These are phyloP conservation scores for Gadopsis bispinosus DNA, from an alignment of 2,797 vertebrate species.

Conservation along the genomic window DNA sequence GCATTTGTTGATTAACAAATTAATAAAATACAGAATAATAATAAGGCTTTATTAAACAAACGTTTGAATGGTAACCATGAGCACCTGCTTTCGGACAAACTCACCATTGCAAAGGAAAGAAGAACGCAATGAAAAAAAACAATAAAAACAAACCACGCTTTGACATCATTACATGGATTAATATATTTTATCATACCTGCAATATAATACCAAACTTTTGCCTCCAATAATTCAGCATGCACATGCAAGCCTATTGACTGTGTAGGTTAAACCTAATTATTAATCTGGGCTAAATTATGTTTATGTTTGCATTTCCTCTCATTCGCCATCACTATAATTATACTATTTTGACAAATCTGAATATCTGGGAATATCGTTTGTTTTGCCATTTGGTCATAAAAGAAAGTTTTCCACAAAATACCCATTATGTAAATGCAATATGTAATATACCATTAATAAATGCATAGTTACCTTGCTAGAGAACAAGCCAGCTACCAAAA, in stretches of 20 bases:
- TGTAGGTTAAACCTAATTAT: not conserved
- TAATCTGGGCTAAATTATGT: not conserved
- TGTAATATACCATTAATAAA: not conserved
- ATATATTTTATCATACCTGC: not conserved
- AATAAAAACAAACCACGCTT: not conserved
- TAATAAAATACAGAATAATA: not conserved
- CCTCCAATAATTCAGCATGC: not conserved
- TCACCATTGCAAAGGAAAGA: not conserved
- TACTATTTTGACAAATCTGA: constrained; percentile 11
- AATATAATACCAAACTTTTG: not conserved
- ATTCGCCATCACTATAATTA: constrained; percentile 20
- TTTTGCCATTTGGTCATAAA: no score
- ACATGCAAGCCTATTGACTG: constrained; percentile 1
- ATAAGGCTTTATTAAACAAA: not conserved
- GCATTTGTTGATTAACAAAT: not conserved
- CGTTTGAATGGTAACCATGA: not conserved
- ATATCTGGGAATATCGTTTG: no score
- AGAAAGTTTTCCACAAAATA: no score
- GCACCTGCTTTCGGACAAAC: not conserved
- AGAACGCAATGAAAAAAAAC: not conserved
- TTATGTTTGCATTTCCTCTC: not conserved
- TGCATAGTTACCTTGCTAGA: constrained; percentile 10
- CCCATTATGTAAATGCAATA: constrained; percentile 5
- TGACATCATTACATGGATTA: not conserved
- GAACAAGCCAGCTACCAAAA: not conserved